Conservation (phyloP, 2,888 invertebrate genomes). For the Ophion ellenae region DNA sequence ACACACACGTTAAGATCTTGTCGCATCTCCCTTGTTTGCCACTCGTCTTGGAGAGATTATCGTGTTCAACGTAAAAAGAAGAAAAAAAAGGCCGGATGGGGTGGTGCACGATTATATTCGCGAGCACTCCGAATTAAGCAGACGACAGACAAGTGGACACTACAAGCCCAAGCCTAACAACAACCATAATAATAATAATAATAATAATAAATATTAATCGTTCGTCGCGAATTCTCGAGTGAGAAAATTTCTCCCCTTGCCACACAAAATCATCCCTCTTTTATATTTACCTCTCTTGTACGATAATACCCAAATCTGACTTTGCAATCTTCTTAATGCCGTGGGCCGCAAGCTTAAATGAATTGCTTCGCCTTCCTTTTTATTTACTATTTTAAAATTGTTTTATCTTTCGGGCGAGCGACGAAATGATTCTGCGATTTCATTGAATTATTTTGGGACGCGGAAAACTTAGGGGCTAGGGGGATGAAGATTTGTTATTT, state of each 20-base stretch:
- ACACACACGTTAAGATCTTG: conserved; percentile 4
- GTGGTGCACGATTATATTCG: conserved; percentile 19
- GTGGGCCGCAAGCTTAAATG: neutral
- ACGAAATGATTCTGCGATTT: neutral
- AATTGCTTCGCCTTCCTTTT: conserved; percentile 30
- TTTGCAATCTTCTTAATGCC: conserved; percentile 53
- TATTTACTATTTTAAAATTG: neutral
- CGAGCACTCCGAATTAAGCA: conserved; percentile 53
- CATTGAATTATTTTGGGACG: neutral
- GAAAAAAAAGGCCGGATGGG: neutral
- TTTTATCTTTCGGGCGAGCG: neutral
- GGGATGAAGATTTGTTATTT: neutral
- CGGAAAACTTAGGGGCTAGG: neutral
- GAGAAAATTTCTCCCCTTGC: conserved; percentile 24
- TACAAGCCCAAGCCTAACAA: conserved; percentile 34
- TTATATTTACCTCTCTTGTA: conserved; percentile 11
- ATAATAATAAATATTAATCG: conserved; percentile 66
- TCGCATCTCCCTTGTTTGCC: conserved; percentile 69
- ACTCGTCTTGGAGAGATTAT: conserved; percentile 73
- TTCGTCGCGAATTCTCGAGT: conserved; percentile 42
- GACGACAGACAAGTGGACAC: conserved; percentile 63
- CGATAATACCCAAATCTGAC: conserved; percentile 47
- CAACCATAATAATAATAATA: conserved; percentile 54
- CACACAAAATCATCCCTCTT: conserved; percentile 43
- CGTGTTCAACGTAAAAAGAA: conserved; percentile 47